Evolutionary conservation across 2,113 vertebrate species (phyloP), one percentile per base, ranked within the genome.

Genomic region (Poeciliopsis occidentalis): DNA sequence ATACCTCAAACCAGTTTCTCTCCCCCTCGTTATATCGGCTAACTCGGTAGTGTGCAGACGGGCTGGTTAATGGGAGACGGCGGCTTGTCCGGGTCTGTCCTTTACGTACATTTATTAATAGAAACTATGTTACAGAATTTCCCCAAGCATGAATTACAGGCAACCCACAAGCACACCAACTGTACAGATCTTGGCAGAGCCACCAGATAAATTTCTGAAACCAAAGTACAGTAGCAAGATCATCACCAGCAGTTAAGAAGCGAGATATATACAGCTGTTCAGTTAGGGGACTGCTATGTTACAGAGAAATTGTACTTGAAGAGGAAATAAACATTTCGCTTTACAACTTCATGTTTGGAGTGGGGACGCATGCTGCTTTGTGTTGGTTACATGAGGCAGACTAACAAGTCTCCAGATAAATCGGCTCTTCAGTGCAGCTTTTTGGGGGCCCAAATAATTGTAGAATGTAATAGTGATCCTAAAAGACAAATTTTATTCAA

Each of bases 91-190:
- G 86, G 60, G 79, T 88, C 78, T 84, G 81, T 91, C 85, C 87
- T 91, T 91, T 87, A 87, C 87, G 90, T 88, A 93, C 87, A 88
- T 90, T 91, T 90, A 93, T 88, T 92, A 90, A 89, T 93, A 93
- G 84, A 94, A 95, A 94, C 92, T 92, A 92, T 91, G 78, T 93
- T 93, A 94, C 89, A 91, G 86, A 92, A 88, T 92, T 84, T 91
- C 81, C 86, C 87, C 91, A 90, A 86, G 84, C 78, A 91, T 90
- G 87, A 92, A 91, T 92, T 93, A 93, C 90, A 93, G 88, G 91
- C 91, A 92, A 93, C 92, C 87, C 80, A 90, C 88, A 75, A 90
- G 88, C 89, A 93, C 90, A 84, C 83, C 80, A 86, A 92, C 92
- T 92, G 91, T 93, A 93, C 93, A 93, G 80, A 75, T 89, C 87